Evolutionary conservation across 2,888 invertebrate species (phyloP).

Genomic region (Acleris holmiana): DNA sequence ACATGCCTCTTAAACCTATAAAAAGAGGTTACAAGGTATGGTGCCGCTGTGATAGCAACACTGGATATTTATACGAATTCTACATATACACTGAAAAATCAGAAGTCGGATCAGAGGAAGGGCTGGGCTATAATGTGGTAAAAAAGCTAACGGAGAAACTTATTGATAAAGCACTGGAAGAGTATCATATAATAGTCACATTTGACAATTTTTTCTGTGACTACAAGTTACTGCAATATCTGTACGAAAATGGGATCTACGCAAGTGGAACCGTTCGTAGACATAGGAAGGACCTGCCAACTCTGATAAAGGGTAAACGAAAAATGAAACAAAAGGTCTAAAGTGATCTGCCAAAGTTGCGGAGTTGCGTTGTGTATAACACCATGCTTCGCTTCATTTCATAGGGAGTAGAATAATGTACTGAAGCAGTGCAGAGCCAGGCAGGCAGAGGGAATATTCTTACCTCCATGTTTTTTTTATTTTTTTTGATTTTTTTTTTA

Average conservation of each 20-base stretch:
- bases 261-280: conserved; percentile 11
- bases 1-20: background rate
- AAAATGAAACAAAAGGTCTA: no score
- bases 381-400: no score
- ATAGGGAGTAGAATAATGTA: no score
- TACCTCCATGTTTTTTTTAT: no score
- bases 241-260: conserved; percentile 14
- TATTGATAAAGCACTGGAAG: background rate
- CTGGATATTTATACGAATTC: background rate
- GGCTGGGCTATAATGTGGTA: background rate
- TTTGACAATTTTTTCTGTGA: conserved; percentile 14
- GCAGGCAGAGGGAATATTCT: no score
- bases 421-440: no score
- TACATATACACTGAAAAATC: background rate
- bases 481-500: no score
- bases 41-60: background rate
- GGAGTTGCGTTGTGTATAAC: no score
- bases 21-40: background rate
- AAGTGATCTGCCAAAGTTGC: no score
- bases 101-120: background rate
- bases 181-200: background rate
- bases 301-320: conserved; percentile 23
- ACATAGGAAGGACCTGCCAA: conserved; percentile 18
- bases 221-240: background rate
- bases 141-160: background rate